Percentiles rank a stretch among this genome's conserved stretches.
Conservation (phyloP, 2,888 invertebrate genomes). For the Ischnus inquisitorius region DNA sequence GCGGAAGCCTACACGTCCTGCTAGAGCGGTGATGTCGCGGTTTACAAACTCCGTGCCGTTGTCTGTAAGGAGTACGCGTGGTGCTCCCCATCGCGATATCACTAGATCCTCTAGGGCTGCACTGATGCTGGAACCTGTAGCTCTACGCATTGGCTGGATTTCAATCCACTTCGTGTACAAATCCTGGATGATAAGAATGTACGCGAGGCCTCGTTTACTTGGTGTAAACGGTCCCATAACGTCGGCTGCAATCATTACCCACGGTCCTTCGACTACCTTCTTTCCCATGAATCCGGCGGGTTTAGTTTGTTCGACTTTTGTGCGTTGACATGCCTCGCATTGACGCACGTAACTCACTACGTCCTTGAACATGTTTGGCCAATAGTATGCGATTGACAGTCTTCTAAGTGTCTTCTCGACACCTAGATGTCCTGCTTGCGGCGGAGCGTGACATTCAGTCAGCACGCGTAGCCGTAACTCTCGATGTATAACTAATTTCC, state of each 20-base stretch:
- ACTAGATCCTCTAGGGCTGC: background rate
- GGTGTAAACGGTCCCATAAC: too few species aligned
- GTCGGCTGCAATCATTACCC: background rate
- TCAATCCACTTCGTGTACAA: background rate
- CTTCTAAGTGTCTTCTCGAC: background rate
- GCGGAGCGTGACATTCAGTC: too few species aligned
- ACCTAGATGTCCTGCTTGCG: background rate
- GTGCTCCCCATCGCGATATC: background rate
- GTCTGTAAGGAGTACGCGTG: too few species aligned
- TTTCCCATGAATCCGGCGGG: background rate
- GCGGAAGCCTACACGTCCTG: too few species aligned
- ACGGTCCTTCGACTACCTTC: background rate
- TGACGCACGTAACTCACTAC: background rate
- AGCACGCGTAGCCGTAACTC: background rate
- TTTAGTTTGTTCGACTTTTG: background rate
- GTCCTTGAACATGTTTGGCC: background rate
- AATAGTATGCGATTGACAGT: background rate
- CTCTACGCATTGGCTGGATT: background rate
- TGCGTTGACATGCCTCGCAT: background rate
- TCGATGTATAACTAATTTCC: background rate
- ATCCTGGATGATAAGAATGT: background rate
- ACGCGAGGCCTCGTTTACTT: background rate
- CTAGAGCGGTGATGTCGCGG: too few species aligned
- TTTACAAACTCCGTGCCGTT: too few species aligned
- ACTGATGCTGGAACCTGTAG: background rate